Base-by-base conservation (phyloP, 2,113 vertebrate genomes). In the Engraulis encrasicolus region DNA sequence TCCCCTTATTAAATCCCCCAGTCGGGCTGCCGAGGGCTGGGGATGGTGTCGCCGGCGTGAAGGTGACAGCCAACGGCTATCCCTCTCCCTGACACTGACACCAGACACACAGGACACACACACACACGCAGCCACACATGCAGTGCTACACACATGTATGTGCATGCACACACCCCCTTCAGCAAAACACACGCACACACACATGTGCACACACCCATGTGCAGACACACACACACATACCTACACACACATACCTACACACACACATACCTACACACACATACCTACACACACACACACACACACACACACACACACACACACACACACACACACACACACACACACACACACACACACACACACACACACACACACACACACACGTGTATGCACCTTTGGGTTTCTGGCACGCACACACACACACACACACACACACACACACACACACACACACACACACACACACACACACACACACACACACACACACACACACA, bases 41-140 rank as follows among this genome's bases (percentile, higher is more conserved):
- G n/a, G 58, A n/a, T 14, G 50, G 11, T 52, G 50, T 31, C 11
- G 27, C 2, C 4, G 66, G 27, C 66, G 31, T 74, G 66, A 84
- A 80, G 79, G 83, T 84, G 79, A 74, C 79, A 80, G 78, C 58
- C 50, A 34, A 74, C 79, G 66, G 78, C 78, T 74, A 48, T 80
- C 37, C 79, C 52, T 81, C 37, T 37, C n/a, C n/a, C 11, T 23
- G 23, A 45, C 40, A 45, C 40, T 5, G 3, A 9, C 9, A 45
- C 40, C n/a, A n/a, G n/a, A 45, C 40, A 9, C 40, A 45, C 40
- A n/a, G n/a, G n/a, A 45, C 40, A 45, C 40, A 45, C 40, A 45
- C 40, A 45, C 40, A 45, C 4, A 45, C 40, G 4, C 3, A 3
- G 9, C 9, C 40, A 45, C 40, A 45, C 40, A 45, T 45, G 40